Conservation (phyloP, 2,797 vertebrate species). For the Morelia viridis region DNA sequence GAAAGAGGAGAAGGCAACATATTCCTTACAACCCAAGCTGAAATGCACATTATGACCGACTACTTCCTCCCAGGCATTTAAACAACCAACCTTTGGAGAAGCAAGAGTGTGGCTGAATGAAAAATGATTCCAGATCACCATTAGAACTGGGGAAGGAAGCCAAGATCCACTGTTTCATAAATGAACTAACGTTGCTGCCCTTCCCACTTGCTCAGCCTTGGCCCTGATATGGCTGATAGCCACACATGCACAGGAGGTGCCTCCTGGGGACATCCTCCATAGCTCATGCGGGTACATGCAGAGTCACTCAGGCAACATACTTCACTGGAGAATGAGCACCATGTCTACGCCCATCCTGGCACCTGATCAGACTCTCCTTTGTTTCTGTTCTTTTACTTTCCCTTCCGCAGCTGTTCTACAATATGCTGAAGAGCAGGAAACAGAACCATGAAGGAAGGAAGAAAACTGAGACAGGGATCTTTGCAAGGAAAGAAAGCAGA, state of each 20-base stretch:
- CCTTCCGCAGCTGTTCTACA: neutral
- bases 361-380: neutral
- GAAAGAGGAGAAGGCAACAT: neutral
- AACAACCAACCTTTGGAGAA: neutral
- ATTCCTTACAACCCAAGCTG: no score
- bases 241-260: neutral
- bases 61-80: neutral
- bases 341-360: neutral
- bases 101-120: neutral
- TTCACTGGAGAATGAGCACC: conserved; percentile 21
- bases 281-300: neutral
- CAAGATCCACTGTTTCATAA: neutral
- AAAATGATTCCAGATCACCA: neutral
- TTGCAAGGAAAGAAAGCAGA: neutral
- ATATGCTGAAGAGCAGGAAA: neutral
- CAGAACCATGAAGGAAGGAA: conserved; percentile 5
- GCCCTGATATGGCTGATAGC: neutral
- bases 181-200: neutral
- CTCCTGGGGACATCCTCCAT: neutral
- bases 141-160: neutral
- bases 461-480: neutral
- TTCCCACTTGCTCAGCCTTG: neutral
- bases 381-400: neutral
- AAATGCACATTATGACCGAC: neutral
- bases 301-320: neutral